Conservation (phyloP, 1,140 invertebrate species). For the Leptinotarsa undecemlineata region DNA sequence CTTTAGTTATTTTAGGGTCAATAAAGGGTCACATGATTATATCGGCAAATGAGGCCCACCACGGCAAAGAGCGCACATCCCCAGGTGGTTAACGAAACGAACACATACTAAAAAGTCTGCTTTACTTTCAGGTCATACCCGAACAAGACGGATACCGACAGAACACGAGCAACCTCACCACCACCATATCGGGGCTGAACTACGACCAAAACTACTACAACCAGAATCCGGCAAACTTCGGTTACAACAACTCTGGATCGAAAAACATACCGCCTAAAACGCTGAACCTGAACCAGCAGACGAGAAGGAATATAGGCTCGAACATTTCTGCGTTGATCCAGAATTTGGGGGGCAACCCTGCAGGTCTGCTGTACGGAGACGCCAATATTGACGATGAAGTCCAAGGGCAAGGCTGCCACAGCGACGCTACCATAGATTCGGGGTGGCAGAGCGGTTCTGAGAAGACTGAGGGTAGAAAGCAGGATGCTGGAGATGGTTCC, state of each 20-base stretch:
- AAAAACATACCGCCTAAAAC: slow-evolving; percentile 48
- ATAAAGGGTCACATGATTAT: too few relatives aligned
- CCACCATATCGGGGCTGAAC: slow-evolving; percentile 52
- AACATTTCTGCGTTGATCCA: slow-evolving; percentile 55
- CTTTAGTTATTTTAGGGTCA: too few relatives aligned
- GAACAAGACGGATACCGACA: slow-evolving; percentile 20
- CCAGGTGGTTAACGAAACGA: too few relatives aligned
- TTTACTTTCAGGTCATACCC: slow-evolving; percentile 17
- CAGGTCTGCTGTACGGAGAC: slow-evolving; percentile 52
- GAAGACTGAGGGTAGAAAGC: slow-evolving; percentile 39
- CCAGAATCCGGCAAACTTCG: slow-evolving; percentile 39
- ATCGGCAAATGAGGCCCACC: too few relatives aligned
- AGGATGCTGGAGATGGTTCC: slow-evolving; percentile 18
- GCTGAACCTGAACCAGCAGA: slow-evolving; percentile 43
- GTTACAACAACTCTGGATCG: slow-evolving; percentile 33
- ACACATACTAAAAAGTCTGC: too few relatives aligned
- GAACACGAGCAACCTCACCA: slow-evolving; percentile 47
- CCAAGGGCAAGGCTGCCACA: slow-evolving; percentile 49
- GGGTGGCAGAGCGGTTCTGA: slow-evolving; percentile 56
- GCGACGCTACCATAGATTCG: slow-evolving; percentile 55
- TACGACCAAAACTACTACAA: slow-evolving; percentile 47
- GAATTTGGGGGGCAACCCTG: slow-evolving; percentile 52
- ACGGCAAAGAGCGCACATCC: too few relatives aligned
- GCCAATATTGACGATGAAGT: slow-evolving; percentile 49
- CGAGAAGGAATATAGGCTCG: slow-evolving; percentile 47